Conservation (phyloP, 2,797 vertebrate species). For the Pseudomugil tenellus region DNA sequence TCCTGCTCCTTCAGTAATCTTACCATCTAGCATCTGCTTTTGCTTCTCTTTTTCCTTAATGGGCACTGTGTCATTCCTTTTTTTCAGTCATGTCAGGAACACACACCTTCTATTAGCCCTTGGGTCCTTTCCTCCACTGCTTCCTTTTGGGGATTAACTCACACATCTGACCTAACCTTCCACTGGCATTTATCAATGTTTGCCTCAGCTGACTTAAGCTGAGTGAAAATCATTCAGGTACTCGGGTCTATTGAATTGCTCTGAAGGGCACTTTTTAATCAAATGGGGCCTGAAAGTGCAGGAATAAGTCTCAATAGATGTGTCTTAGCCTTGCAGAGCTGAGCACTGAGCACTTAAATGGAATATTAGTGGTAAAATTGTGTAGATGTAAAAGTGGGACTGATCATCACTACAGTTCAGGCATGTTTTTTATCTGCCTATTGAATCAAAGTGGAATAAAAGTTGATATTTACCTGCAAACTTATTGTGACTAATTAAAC, state of each 20-base stretch:
- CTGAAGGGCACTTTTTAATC: constrained; percentile 61
- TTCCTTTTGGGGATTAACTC: constrained; percentile 67
- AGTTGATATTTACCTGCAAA: constrained; percentile 19
- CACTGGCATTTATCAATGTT: constrained; percentile 72
- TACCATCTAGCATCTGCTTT: constrained; percentile 61
- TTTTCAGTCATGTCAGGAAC: constrained; percentile 52
- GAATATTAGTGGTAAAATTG: constrained; percentile 16
- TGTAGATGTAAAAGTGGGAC: constrained; percentile 24
- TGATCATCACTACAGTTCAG: constrained; percentile 4
- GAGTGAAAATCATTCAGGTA: constrained; percentile 69
- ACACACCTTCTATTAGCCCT: constrained; percentile 57
- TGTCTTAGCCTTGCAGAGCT: constrained; percentile 29
- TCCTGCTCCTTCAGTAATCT: constrained; percentile 71
- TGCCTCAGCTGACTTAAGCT: constrained; percentile 64
- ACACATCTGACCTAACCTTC: constrained; percentile 73
- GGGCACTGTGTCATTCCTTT: constrained; percentile 36
- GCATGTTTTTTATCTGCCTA: constrained; percentile 18
- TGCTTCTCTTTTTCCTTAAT: constrained; percentile 45
- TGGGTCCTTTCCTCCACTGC: constrained; percentile 65
- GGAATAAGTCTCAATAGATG: constrained; percentile 12
- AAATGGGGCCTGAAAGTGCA: constrained; percentile 24
- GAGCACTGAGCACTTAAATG: constrained; percentile 2
- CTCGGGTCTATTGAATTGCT: constrained; percentile 58
- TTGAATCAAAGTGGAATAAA: constrained; percentile 35
- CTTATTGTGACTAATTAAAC: constrained; percentile 13